phyloP scores from a whole-genome alignment of 1,140 invertebrate genomes.

The Argopecten irradians region DNA sequence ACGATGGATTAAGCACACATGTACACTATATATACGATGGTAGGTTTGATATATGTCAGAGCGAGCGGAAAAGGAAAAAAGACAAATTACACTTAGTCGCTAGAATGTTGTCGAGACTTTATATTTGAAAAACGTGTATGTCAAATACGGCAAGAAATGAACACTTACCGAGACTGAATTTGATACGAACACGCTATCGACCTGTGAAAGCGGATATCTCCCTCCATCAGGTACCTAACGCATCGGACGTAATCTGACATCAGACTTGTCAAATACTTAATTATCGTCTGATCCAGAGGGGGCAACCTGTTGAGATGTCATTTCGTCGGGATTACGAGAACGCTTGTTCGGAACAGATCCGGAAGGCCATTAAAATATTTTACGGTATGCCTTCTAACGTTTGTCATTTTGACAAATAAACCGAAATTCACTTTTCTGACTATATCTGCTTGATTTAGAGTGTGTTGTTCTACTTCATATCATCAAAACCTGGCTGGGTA shows the following conservation, averaged over 20 bases:
- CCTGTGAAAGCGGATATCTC: constrained; percentile 20
- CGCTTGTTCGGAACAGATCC: neutral
- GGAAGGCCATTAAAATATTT: constrained; percentile 22
- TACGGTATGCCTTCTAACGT: neutral
- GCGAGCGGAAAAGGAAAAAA: too few species aligned
- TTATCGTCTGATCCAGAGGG: neutral
- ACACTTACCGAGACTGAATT: neutral
- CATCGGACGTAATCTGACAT: neutral
- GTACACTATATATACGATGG: too few species aligned
- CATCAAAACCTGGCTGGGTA: neutral
- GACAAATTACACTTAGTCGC: neutral
- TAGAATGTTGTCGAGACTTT: neutral
- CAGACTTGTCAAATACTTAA: constrained; percentile 17
- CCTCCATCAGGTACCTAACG: neutral
- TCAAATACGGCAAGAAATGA: neutral
- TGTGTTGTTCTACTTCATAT: neutral
- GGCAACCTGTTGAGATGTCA: neutral
- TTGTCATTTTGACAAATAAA: constrained; percentile 12
- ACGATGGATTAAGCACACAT: too few species aligned
- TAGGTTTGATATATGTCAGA: too few species aligned
- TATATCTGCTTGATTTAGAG: neutral
- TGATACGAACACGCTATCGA: neutral
- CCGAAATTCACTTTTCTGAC: neutral
- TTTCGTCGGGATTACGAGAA: neutral
- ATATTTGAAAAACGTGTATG: neutral